A percentile compares a stretch with the other conserved stretches of the same genome.
phyloP scores from a whole-genome alignment of 1,140 invertebrate species.

The Bombus soroeensis region DNA sequence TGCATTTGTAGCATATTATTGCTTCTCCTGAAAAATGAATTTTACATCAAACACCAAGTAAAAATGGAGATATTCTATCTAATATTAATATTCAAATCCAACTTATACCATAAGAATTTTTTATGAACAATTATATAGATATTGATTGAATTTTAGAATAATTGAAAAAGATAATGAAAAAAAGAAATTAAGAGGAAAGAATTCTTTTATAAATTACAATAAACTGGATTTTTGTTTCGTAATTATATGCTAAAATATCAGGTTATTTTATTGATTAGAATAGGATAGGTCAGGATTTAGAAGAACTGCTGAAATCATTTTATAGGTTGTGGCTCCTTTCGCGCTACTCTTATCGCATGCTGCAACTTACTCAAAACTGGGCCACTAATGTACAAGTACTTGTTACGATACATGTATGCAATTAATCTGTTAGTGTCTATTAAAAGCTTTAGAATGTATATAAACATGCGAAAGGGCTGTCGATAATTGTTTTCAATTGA shows the following conservation, averaged over 20 bases:
- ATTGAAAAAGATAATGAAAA: neutral
- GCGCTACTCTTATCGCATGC: neutral
- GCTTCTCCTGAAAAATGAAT: slow-evolving; percentile 80
- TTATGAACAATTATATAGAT: neutral
- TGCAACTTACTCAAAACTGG: slow-evolving; percentile 11
- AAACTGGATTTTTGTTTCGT: neutral
- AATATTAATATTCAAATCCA: neutral
- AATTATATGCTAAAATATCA: neutral
- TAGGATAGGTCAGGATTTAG: slow-evolving; percentile 24
- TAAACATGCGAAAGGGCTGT: neutral
- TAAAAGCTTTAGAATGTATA: neutral
- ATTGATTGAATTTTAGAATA: neutral
- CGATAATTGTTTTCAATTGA: neutral
- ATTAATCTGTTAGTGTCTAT: neutral
- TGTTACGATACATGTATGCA: neutral
- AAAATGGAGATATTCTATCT: neutral
- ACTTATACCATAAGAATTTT: neutral
- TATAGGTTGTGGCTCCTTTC: neutral
- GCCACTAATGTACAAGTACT: slow-evolving; percentile 16
- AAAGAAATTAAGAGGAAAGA: neutral
- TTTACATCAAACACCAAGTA: neutral
- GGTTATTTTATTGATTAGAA: slow-evolving; percentile 21
- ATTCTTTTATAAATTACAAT: too few species aligned
- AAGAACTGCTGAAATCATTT: slow-evolving; percentile 20
- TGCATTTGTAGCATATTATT: slow-evolving; percentile 91